These are phyloP conservation scores for Argyrosomus japonicus DNA, from an alignment of 2,113 vertebrate genomes.

Conservation along the genomic window DNA sequence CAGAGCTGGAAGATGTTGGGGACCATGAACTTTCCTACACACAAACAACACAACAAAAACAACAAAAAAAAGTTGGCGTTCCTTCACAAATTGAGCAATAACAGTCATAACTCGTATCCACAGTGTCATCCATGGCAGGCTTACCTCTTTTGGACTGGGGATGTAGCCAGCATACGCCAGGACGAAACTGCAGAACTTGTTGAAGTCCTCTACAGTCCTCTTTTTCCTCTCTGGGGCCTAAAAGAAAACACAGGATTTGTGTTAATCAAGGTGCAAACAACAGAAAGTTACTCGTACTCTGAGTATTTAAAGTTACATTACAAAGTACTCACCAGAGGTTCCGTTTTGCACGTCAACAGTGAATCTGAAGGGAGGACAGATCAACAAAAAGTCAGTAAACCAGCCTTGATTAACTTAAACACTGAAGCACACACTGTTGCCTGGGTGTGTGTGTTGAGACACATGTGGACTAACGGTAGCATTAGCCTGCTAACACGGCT, in stretches of 20 bases:
- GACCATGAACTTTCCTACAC: slow-evolving; percentile 91
- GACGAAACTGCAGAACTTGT: slow-evolving; percentile 94
- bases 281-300: not conserved
- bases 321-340: slow-evolving; percentile 83
- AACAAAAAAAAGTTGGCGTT: not conserved
- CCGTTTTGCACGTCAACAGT: slow-evolving; percentile 86
- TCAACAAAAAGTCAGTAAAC: not conserved
- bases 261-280: not conserved
- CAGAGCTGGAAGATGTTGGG: slow-evolving; percentile 90
- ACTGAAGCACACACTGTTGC: not conserved
- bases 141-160: slow-evolving; percentile 90
- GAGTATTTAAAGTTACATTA: not conserved
- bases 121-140: slow-evolving; percentile 4
- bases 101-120: not conserved
- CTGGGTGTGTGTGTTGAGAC: not conserved
- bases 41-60: not conserved
- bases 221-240: slow-evolving; percentile 90
- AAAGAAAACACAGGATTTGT: slow-evolving; percentile 41
- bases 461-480: slow-evolving; percentile 41
- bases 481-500: slow-evolving; percentile 57
- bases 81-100: not conserved
- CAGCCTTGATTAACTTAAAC: not conserved
- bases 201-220: slow-evolving; percentile 93
- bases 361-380: slow-evolving; percentile 76
- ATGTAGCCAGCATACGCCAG: slow-evolving; percentile 93